These are phyloP conservation scores for Cosmorhoe ocellata DNA, from an alignment of 2,888 invertebrate species.

Conservation along the genomic window DNA sequence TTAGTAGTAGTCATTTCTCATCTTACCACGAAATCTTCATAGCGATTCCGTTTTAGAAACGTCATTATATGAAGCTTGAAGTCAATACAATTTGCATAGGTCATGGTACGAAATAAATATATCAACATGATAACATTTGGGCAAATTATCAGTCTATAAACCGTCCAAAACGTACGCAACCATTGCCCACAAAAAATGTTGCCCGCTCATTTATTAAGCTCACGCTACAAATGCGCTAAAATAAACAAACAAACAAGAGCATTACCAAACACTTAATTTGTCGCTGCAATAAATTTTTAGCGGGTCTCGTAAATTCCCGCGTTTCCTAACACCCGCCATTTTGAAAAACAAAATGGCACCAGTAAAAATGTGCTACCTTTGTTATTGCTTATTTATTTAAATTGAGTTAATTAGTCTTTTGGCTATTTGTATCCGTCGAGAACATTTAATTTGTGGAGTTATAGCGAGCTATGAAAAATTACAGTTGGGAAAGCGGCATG, in stretches of 20 bases:
- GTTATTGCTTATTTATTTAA: slow-evolving; percentile 58
- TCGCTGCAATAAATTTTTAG: slow-evolving; percentile 33
- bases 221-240: slow-evolving; percentile 3
- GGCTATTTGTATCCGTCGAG: slow-evolving; percentile 39
- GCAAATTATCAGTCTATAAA: too few species aligned
- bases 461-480: slow-evolving; percentile 1
- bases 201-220: slow-evolving; percentile 5
- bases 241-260: slow-evolving; percentile 26
- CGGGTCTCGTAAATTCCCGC: slow-evolving; percentile 34
- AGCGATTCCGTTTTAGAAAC: too few species aligned
- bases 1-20: too few species aligned
- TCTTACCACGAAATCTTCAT: too few species aligned
- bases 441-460: slow-evolving; percentile 29
- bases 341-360: slow-evolving; percentile 38
- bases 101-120: too few species aligned
- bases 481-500: neutral
- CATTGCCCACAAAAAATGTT: slow-evolving; percentile 1
- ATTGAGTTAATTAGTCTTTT: slow-evolving; percentile 51
- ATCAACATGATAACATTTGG: too few species aligned
- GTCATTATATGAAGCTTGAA: too few species aligned
- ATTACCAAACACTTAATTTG: slow-evolving; percentile 30
- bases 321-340: slow-evolving; percentile 35
- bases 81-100: too few species aligned
- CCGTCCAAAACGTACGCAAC: too few species aligned
- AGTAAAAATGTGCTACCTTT: slow-evolving; percentile 41